phyloP scores from a whole-genome alignment of 2,888 invertebrate species.

The Agrotis exclamationis region DNA sequence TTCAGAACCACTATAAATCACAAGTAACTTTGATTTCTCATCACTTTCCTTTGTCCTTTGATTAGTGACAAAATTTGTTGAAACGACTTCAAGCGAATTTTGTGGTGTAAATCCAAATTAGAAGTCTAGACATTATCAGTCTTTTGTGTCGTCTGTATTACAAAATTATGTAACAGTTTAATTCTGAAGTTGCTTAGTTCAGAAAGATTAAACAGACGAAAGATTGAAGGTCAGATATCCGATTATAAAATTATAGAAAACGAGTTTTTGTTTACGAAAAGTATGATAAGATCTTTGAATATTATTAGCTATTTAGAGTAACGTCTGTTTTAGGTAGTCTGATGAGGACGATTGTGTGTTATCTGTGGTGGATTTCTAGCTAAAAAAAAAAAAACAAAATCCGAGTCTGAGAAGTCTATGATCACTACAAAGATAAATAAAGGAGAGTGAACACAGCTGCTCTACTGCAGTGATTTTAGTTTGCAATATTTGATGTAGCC shows the following conservation, averaged over 20 bases:
- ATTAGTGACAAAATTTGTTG: slow-evolving; percentile 13
- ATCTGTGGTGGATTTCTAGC: too few relatives aligned
- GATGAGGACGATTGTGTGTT: not conserved
- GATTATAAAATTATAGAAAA: slow-evolving; percentile 22
- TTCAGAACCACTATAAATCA: slow-evolving; percentile 10
- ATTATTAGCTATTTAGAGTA: not conserved
- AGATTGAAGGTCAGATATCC: slow-evolving; percentile 19
- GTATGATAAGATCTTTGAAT: slow-evolving; percentile 10
- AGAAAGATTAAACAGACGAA: slow-evolving; percentile 28
- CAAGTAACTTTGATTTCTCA: slow-evolving; percentile 16
- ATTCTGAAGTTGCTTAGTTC: slow-evolving; percentile 5
- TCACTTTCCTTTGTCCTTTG: slow-evolving; percentile 17
- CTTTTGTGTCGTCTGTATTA: slow-evolving; percentile 14
- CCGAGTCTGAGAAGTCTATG: too few relatives aligned
- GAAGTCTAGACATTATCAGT: slow-evolving; percentile 19
- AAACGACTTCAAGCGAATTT: slow-evolving; percentile 15
- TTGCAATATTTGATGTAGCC: too few relatives aligned
- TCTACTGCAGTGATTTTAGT: too few relatives aligned
- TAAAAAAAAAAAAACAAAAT: too few relatives aligned
- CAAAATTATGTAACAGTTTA: slow-evolving; percentile 27
- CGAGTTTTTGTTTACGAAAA: slow-evolving; percentile 9
- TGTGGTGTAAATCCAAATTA: slow-evolving; percentile 32
- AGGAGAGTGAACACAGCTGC: too few relatives aligned
- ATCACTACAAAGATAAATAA: too few relatives aligned
- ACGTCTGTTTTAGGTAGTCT: not conserved